Conservation (phyloP, 2,797 vertebrate species). For the Coccyzus lansbergi region DNA sequence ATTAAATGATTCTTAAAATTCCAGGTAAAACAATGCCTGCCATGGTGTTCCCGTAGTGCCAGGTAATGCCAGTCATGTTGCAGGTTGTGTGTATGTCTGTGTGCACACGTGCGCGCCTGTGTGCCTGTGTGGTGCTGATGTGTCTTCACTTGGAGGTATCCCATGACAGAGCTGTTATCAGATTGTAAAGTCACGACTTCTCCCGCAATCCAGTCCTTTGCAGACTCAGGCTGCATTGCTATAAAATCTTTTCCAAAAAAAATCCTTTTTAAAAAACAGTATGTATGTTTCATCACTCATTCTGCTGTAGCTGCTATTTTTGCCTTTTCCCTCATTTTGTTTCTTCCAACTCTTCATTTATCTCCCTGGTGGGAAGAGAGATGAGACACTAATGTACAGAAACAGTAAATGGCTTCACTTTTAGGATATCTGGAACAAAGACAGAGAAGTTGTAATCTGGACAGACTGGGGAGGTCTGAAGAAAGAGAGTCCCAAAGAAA, state of each 20-base stretch:
- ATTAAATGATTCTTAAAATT: neutral
- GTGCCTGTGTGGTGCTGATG: too few species aligned
- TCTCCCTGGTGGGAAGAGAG: neutral
- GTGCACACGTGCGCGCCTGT: rapidly evolving
- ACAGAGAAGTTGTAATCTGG: neutral
- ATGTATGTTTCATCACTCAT: rapidly evolving
- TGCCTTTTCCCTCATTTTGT: neutral
- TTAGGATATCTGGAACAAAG: neutral
- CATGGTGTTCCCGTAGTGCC: neutral
- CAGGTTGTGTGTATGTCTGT: neutral
- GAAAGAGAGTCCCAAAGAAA: neutral
- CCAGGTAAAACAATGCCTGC: rapidly evolving
- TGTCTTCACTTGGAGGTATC: neutral
- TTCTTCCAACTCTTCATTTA: neutral
- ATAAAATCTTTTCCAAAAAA: neutral
- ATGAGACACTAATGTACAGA: neutral
- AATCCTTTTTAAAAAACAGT: neutral
- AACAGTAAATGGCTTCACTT: neutral
- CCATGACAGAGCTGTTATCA: neutral
- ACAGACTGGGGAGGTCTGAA: neutral
- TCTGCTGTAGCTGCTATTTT: neutral
- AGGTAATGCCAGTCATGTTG: neutral
- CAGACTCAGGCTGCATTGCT: neutral
- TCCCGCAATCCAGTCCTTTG: neutral
- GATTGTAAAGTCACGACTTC: neutral